These are phyloP conservation scores for Pluvianellus socialis DNA, from an alignment of 2,113 vertebrate genomes.

Conservation along the genomic window DNA sequence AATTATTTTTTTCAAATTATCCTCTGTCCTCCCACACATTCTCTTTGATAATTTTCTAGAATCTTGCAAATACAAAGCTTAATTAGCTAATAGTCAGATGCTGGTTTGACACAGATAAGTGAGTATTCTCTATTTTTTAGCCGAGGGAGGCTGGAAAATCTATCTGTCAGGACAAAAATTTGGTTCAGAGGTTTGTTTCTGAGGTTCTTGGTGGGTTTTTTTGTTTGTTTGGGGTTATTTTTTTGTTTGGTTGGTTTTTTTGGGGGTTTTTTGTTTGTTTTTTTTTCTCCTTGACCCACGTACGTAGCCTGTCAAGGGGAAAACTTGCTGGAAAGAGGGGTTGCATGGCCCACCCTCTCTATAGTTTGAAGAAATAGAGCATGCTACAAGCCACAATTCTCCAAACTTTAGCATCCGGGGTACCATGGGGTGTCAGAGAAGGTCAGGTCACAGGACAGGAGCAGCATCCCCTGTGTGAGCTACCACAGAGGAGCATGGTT, in stretches of 20 bases:
- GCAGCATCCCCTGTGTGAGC: not conserved
- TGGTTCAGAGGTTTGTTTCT: not conserved
- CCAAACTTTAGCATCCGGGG: not conserved
- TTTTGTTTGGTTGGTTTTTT: too few relatives aligned
- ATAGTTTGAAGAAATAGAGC: not conserved
- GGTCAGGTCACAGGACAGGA: not conserved
- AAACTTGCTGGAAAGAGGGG: not conserved
- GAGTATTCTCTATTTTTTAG: not conserved
- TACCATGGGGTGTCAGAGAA: not conserved
- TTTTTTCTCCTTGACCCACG: fast-evolving
- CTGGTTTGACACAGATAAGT: not conserved
- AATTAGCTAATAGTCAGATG: not conserved
- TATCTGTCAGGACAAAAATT: not conserved
- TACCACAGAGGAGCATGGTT: not conserved
- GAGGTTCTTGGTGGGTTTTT: not conserved
- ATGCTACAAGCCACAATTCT: not conserved
- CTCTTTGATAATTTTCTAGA: not conserved
- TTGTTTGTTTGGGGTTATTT: too few relatives aligned
- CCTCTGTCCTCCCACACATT: not conserved
- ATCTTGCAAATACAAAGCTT: not conserved
- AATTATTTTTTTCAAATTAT: not conserved
- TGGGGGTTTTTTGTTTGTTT: too few relatives aligned
- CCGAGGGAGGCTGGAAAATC: not conserved
- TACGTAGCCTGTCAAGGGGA: not conserved
- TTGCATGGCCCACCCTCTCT: not conserved